Evolutionary conservation across 2,797 vertebrate genomes (phyloP), one percentile per base, ranked within the genome.

Genomic region (Amazona finschi): DNA sequence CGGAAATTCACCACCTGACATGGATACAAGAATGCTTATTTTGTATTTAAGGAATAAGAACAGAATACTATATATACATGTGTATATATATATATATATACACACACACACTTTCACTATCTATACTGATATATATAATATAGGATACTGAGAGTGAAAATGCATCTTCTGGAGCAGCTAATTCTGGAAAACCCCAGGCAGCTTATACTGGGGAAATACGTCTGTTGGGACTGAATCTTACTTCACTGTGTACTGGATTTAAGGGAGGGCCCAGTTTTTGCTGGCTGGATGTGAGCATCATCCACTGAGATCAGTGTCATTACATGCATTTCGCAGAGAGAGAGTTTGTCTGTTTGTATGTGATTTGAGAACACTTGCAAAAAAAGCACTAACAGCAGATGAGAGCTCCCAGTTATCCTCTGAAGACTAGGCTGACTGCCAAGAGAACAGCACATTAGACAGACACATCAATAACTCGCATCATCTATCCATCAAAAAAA

Each of bases 371-470:
- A 79, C 30, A 39, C 71, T 91, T 93, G 66, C 50, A 89, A 74
- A 71, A 71, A 75, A 76, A 85, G 18, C 33, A 60, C 38, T 67
- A 93, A 76, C 47, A 85, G 65, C 46, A 27, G 50, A 53, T 0
- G 8, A 89, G 72, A 96, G 55, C 62, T 89, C 76, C 92, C 91
- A 82, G 92, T 62, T 69, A 75, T 69, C 28, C 58, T 89, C 93
- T 92, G 76, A 87, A 91, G 43, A 69, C 62, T 52, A 81, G 94
- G 92, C 92, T 84, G 79, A 24, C 82, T 92, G 92, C 89, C 94
- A 96, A 73, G 75, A 83, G 58, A 93, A 31, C 31, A 90, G 58
- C 58, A 70, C 33, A 66, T 89, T 84, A 92, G 46, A 74, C 60
- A 87, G 60, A 92, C 30, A 55, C 50, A 88, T 86, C 89, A 87